A percentile compares a stretch with the other conserved stretches of the same genome.
phyloP scores from a whole-genome alignment of 2,888 invertebrate genomes.

The Synanthedon myopaeformis region DNA sequence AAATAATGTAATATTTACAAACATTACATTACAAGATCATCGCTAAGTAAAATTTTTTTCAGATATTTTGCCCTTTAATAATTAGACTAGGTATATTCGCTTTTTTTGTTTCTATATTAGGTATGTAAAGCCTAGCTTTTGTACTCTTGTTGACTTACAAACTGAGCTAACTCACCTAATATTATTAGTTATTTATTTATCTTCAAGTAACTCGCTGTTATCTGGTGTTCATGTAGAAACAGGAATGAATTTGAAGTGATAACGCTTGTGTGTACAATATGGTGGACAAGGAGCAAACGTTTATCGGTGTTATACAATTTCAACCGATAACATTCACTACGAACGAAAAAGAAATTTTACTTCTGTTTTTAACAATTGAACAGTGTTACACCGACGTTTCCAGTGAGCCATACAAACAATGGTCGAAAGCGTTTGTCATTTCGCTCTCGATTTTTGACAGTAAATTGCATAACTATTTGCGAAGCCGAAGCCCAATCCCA shows the following conservation, averaged over 20 bases:
- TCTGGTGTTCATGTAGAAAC: conserved; percentile 4
- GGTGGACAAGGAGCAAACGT: background rate
- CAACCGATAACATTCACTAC: background rate
- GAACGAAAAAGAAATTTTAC: background rate
- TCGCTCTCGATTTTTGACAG: background rate
- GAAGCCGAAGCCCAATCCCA: too few species aligned
- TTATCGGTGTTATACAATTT: background rate
- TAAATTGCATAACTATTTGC: background rate
- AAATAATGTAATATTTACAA: too few species aligned
- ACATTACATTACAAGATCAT: too few species aligned
- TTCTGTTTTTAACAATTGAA: background rate
- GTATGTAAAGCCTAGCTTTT: too few species aligned
- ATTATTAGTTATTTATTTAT: background rate
- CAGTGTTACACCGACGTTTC: background rate
- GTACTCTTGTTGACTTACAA: too few species aligned
- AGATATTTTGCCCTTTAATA: too few species aligned
- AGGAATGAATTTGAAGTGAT: conserved; percentile 22
- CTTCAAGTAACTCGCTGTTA: background rate
- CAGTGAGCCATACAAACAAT: background rate
- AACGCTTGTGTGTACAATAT: background rate
- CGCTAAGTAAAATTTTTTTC: too few species aligned
- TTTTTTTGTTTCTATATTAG: too few species aligned
- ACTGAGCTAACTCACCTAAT: too few species aligned
- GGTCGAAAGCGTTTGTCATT: background rate
- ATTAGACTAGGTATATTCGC: too few species aligned